Conservation (phyloP, 2,797 vertebrate genomes). For the Platyrinchus mystaceus region DNA sequence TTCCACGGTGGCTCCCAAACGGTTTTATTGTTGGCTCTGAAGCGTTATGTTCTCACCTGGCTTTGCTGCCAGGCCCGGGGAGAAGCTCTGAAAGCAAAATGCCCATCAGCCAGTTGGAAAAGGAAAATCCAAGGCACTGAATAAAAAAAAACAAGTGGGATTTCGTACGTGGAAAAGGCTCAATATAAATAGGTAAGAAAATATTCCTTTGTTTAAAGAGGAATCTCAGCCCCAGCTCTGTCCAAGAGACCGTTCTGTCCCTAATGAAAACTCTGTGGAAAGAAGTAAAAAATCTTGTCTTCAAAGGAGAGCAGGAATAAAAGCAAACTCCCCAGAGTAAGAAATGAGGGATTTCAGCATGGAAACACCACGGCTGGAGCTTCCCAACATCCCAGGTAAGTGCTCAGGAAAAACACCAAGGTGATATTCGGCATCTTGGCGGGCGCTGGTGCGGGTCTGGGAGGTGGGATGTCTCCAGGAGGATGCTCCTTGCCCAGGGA, state of each 20-base stretch:
- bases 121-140: not conserved
- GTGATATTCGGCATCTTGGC: accelerated
- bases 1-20: not conserved
- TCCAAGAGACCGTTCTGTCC: not conserved
- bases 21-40: not conserved
- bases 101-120: not conserved
- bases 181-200: constrained; percentile 45
- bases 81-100: not conserved
- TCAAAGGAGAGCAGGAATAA: not conserved
- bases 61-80: not conserved
- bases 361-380: not conserved
- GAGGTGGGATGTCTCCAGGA: not conserved
- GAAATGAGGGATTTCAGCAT: not conserved
- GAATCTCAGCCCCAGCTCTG: constrained; percentile 49
- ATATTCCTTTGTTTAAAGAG: constrained; percentile 42
- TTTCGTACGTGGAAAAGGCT: not conserved
- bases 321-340: not conserved
- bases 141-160: not conserved
- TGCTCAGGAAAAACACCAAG: not conserved
- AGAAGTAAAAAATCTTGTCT: not conserved
- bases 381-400: not conserved
- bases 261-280: not conserved
- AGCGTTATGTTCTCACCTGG: not conserved
- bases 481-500: accelerated
- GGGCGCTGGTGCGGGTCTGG: no score